Percentiles rank a stretch among this genome's conserved stretches.
Conservation (phyloP, 2,797 vertebrate species). For the Heteromormyrus szaboi region DNA sequence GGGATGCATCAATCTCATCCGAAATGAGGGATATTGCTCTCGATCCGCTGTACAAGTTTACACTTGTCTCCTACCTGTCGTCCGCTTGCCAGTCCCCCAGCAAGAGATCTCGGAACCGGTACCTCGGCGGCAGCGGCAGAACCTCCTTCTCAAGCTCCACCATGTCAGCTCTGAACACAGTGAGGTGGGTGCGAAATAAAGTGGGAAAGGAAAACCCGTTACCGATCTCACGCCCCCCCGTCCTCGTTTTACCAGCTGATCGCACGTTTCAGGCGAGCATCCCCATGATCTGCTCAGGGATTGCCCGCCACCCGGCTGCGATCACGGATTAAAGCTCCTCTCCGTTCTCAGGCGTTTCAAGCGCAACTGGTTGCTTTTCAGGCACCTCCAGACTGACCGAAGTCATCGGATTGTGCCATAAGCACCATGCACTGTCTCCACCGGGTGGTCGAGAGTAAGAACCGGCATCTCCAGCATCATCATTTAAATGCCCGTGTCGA, state of each 20-base stretch:
- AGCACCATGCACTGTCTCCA: constrained; percentile 21
- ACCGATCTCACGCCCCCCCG: background rate
- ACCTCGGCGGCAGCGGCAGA: constrained; percentile 37
- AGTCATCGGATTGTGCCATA: background rate
- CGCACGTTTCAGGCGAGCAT: background rate
- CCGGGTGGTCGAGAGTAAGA: background rate
- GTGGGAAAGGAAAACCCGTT: background rate
- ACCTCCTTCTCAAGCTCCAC: constrained; percentile 32
- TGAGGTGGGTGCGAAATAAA: background rate
- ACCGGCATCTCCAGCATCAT: background rate
- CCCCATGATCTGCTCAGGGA: background rate
- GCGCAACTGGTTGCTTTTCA: constrained; percentile 62
- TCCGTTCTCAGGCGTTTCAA: constrained; percentile 43
- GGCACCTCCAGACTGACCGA: constrained; percentile 37
- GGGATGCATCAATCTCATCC: background rate
- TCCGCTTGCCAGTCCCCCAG: constrained; percentile 40
- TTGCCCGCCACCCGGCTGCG: background rate
- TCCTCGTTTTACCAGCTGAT: background rate
- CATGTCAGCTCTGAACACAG: constrained; percentile 14
- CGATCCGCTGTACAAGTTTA: background rate
- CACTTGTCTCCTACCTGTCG: constrained; percentile 30
- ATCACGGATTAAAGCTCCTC: background rate
- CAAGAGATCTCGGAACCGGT: constrained; percentile 40
- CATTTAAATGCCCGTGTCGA: background rate
- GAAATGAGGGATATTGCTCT: background rate